Percentiles rank a stretch among this genome's conserved stretches.
These are phyloP conservation scores for Brachyalestes nurse DNA, from an alignment of 2,797 vertebrate species.

Conservation along the genomic window DNA sequence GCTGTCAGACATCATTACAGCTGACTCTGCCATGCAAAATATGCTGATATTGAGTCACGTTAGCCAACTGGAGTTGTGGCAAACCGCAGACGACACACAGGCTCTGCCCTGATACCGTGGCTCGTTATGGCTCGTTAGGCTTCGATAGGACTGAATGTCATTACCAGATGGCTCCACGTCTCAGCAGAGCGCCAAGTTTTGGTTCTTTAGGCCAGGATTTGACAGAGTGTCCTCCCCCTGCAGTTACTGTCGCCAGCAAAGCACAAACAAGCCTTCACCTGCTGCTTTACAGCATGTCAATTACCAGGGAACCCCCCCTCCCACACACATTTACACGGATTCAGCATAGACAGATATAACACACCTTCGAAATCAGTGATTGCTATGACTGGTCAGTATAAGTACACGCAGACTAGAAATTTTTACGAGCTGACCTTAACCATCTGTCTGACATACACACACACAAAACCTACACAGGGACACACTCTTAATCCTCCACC, in stretches of 20 bases:
- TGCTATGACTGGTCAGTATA: neutral
- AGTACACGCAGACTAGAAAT: neutral
- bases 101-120: slow-evolving; percentile 12
- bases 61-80: slow-evolving; percentile 27
- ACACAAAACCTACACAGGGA: slow-evolving; percentile 52
- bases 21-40: slow-evolving; percentile 28
- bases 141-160: slow-evolving; percentile 35
- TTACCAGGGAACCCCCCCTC: slow-evolving; percentile 45
- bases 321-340: slow-evolving; percentile 3
- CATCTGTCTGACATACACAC: slow-evolving; percentile 13
- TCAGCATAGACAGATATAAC: neutral
- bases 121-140: slow-evolving; percentile 52
- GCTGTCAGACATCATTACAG: slow-evolving; percentile 33
- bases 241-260: slow-evolving; percentile 36
- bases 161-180: slow-evolving; percentile 55
- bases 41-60: slow-evolving; percentile 29
- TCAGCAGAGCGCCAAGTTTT: slow-evolving; percentile 53
- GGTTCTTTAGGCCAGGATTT: slow-evolving; percentile 47
- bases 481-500: slow-evolving; percentile 32
- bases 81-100: slow-evolving; percentile 26
- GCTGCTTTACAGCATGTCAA: slow-evolving; percentile 56
- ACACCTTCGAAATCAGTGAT: neutral
- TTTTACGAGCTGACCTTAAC: neutral
- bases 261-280: slow-evolving; percentile 54
- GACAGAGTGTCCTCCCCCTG: slow-evolving; percentile 49